These are phyloP conservation scores for Phrixothrix hirtus DNA, from an alignment of 2,888 invertebrate species.

Conservation along the genomic window DNA sequence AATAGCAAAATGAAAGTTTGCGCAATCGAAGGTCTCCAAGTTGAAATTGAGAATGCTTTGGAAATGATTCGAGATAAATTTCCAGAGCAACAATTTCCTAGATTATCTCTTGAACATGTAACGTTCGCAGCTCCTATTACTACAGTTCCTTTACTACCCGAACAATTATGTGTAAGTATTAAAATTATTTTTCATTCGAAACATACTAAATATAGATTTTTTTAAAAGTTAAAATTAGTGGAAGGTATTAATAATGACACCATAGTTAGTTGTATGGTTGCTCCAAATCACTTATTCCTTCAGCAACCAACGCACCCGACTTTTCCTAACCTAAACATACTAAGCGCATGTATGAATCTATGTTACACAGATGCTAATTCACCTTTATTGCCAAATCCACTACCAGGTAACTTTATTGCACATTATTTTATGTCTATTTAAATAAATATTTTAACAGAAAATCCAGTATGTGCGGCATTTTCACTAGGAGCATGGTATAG, in stretches of 20 bases:
- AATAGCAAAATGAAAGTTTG: slow-evolving; percentile 79
- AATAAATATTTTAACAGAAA: slow-evolving; percentile 61
- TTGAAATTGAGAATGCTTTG: slow-evolving; percentile 80
- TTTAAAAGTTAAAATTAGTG: slow-evolving; percentile 76
- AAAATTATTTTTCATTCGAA: background rate
- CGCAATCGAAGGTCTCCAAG: slow-evolving; percentile 76
- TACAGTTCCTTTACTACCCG: slow-evolving; percentile 48
- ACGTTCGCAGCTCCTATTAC: slow-evolving; percentile 53
- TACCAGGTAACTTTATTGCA: slow-evolving; percentile 64
- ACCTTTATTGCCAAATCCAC: slow-evolving; percentile 78
- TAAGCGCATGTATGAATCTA: slow-evolving; percentile 80
- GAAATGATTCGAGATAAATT: slow-evolving; percentile 84
- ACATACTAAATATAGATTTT: slow-evolving; percentile 5
- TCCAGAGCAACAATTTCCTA: slow-evolving; percentile 78
- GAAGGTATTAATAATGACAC: slow-evolving; percentile 94
- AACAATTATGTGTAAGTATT: slow-evolving; percentile 51
- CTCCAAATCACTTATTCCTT: slow-evolving; percentile 88
- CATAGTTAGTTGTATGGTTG: slow-evolving; percentile 82
- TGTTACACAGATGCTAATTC: slow-evolving; percentile 79
- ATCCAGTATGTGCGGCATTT: slow-evolving; percentile 87
- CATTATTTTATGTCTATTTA: slow-evolving; percentile 18
- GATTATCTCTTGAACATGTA: slow-evolving; percentile 71
- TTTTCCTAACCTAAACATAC: slow-evolving; percentile 78
- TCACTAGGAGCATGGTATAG: slow-evolving; percentile 88
- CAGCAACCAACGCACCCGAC: slow-evolving; percentile 96